These are phyloP conservation scores for Monochamus alternatus DNA, from an alignment of 2,888 invertebrate species.

Conservation along the genomic window DNA sequence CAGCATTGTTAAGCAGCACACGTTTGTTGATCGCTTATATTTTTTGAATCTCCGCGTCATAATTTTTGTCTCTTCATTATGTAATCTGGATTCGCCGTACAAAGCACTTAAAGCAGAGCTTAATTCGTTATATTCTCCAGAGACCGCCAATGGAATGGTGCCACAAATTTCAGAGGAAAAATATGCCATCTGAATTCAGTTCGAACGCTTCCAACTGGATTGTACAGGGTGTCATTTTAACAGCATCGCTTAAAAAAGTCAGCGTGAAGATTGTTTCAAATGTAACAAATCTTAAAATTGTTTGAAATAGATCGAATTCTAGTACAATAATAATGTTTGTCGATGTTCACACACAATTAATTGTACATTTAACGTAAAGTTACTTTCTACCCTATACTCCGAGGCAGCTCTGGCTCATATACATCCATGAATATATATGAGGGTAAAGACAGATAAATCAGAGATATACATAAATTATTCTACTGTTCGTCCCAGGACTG, in stretches of 20 bases:
- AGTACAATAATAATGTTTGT: too few species aligned
- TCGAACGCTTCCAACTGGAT: not conserved
- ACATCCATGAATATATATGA: constrained; percentile 1
- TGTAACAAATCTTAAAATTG: too few species aligned
- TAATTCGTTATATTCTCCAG: not conserved
- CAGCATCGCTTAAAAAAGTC: too few species aligned
- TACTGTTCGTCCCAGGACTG: not conserved
- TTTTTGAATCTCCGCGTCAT: not conserved
- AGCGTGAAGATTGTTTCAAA: too few species aligned
- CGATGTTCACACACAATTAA: not conserved
- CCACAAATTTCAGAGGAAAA: not conserved
- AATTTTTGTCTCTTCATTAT: constrained; percentile 12
- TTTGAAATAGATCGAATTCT: too few species aligned
- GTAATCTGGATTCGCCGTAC: constrained; percentile 8
- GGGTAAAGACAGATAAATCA: not conserved
- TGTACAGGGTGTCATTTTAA: too few species aligned
- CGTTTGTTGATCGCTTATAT: constrained; percentile 4
- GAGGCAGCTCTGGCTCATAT: not conserved
- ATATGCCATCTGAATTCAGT: constrained; percentile 8
- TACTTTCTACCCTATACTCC: not conserved
- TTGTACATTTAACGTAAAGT: not conserved
- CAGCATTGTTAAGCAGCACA: not conserved
- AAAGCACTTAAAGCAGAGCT: constrained; percentile 8
- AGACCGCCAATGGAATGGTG: not conserved
- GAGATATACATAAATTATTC: constrained; percentile 2